Percentiles rank a stretch among this genome's conserved stretches.
These are phyloP conservation scores for Mayetiola destructor DNA, from an alignment of 2,888 invertebrate species.

Conservation along the genomic window DNA sequence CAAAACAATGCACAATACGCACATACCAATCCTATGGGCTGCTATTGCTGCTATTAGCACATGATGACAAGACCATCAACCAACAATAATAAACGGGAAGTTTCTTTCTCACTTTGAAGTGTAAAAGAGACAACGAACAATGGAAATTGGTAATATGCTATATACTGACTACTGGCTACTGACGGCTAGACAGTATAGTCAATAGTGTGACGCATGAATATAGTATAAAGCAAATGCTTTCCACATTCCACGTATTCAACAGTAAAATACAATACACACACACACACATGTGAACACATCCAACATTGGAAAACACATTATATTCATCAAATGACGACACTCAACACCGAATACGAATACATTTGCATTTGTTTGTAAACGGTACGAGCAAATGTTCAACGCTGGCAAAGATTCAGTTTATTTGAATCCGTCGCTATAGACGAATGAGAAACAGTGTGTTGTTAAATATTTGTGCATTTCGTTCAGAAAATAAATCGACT, in stretches of 20 bases:
- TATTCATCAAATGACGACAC: not conserved
- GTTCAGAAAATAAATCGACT: no score
- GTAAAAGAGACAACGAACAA: not conserved
- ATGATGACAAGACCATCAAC: no score
- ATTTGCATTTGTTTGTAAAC: not conserved
- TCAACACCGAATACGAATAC: not conserved
- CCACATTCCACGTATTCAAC: not conserved
- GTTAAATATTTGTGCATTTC: not conserved
- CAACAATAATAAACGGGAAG: not conserved
- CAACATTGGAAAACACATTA: not conserved
- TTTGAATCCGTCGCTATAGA: slow-evolving; percentile 6
- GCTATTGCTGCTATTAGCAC: no score
- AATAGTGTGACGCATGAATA: not conserved
- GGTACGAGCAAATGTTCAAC: not conserved
- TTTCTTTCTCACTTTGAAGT: not conserved
- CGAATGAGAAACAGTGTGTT: not conserved
- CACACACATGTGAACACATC: not conserved
- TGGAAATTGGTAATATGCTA: not conserved
- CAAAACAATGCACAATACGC: no score
- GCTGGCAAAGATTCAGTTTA: slow-evolving; percentile 3
- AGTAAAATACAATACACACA: not conserved
- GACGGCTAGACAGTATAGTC: not conserved
- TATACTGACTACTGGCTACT: not conserved
- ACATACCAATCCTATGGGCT: no score
- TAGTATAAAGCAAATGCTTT: not conserved